A percentile compares a stretch with the other conserved stretches of the same genome.
These are phyloP conservation scores for Rotaria magnacalcarata DNA, from an alignment of 2,888 invertebrate species.

Conservation along the genomic window DNA sequence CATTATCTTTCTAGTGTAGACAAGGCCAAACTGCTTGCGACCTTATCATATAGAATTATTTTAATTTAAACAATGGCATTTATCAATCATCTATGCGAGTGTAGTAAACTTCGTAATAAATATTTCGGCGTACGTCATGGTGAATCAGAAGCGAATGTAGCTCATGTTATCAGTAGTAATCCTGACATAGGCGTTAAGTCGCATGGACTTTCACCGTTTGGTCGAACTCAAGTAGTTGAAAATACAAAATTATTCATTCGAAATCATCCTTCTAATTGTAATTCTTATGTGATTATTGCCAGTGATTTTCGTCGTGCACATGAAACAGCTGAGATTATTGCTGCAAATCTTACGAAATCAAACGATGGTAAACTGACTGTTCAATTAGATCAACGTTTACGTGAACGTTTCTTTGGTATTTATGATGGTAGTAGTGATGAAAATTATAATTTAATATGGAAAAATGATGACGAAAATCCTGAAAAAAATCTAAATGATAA, in stretches of 20 bases:
- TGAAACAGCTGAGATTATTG: not conserved
- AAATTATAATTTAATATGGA: not conserved
- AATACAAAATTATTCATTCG: not conserved
- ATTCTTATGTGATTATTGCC: not conserved
- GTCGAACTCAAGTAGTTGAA: not conserved
- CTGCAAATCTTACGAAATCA: not conserved
- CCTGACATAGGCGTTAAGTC: not conserved
- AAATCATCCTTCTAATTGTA: not conserved
- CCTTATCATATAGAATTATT: not conserved
- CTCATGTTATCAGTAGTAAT: not conserved
- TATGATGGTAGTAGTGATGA: not conserved
- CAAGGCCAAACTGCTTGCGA: too few relatives aligned
- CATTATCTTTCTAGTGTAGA: too few relatives aligned
- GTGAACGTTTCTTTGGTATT: slow-evolving; percentile 29
- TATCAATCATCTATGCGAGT: not conserved
- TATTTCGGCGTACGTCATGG: not conserved
- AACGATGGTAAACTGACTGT: not conserved
- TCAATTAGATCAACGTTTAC: not conserved
- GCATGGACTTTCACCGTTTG: not conserved
- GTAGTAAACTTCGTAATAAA: not conserved
- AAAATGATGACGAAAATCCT: not conserved
- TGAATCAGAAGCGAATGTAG: slow-evolving; percentile 23
- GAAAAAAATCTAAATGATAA: not conserved
- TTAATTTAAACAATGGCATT: not conserved
- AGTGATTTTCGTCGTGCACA: slow-evolving; percentile 11